Evolutionary conservation across 2,888 invertebrate species (phyloP).

Genomic region (Amitus sp.): DNA sequence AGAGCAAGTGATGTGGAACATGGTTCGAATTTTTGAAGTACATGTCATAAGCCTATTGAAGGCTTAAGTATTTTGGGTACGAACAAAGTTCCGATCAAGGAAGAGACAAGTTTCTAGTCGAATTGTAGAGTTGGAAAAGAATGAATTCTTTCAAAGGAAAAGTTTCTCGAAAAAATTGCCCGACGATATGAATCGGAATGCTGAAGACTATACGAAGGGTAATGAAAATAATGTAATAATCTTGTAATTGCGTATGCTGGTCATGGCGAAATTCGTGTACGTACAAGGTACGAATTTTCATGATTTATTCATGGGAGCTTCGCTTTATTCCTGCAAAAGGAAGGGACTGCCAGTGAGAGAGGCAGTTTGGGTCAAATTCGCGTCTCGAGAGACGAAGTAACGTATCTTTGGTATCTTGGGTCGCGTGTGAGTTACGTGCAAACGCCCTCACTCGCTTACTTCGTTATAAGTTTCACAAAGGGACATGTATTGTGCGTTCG

Average conservation of each 20-base stretch:
- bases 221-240: background rate
- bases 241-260: background rate
- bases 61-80: too few relatives aligned
- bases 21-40: too few relatives aligned
- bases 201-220: background rate
- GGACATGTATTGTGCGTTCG: slow-evolving; percentile 29
- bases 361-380: background rate
- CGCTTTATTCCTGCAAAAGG: slow-evolving; percentile 26
- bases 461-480: slow-evolving; percentile 31
- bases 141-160: too few relatives aligned
- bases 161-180: background rate
- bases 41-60: too few relatives aligned
- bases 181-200: background rate
- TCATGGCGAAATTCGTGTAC: slow-evolving; percentile 26
- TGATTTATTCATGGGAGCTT: slow-evolving; percentile 37
- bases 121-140: too few relatives aligned
- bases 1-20: too few relatives aligned
- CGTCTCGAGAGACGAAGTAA: background rate
- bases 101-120: too few relatives aligned
- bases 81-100: too few relatives aligned
- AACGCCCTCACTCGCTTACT: slow-evolving; percentile 27
- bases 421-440: slow-evolving; percentile 11
- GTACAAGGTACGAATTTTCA: slow-evolving; percentile 26
- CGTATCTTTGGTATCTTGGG: background rate
- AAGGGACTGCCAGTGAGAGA: slow-evolving; percentile 2